Evolutionary conservation across 2,888 invertebrate species (phyloP).

Genomic region (Cryptocephalus primarius): DNA sequence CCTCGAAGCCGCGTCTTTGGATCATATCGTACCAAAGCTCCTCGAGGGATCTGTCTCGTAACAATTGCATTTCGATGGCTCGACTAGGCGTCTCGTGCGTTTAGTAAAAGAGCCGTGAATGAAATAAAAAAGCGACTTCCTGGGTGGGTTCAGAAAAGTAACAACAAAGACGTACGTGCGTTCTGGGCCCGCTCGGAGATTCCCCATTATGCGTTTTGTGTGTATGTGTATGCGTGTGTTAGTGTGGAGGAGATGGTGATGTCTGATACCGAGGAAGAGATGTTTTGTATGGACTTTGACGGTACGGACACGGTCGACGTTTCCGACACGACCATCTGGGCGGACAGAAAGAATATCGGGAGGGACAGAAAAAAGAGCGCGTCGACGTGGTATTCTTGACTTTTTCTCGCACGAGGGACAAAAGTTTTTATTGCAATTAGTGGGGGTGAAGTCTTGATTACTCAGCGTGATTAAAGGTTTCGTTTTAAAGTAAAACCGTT

Average conservation of each 20-base stretch:
- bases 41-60: no score
- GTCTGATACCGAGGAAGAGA: conserved; percentile 21
- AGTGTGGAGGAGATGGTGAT: conserved; percentile 24
- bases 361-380: no score
- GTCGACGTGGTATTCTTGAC: no score
- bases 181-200: conserved; percentile 32
- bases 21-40: no score
- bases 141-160: conserved; percentile 29
- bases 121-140: conserved; percentile 32
- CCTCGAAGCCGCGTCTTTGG: no score
- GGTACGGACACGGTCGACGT: conserved; percentile 7
- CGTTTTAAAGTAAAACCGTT: no score
- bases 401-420: no score
- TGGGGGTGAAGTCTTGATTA: no score
- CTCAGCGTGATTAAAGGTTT: no score
- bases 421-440: no score
- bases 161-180: conserved; percentile 35
- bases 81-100: conserved; percentile 5
- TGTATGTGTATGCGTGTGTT: no score
- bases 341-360: not conserved
- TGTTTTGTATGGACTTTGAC: conserved; percentile 17
- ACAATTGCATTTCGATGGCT: no score
- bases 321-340: not conserved
- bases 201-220: conserved; percentile 20
- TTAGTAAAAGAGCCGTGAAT: conserved; percentile 22